phyloP scores from a whole-genome alignment of 2,113 vertebrate genomes.

The Tachuris rubrigastra region DNA sequence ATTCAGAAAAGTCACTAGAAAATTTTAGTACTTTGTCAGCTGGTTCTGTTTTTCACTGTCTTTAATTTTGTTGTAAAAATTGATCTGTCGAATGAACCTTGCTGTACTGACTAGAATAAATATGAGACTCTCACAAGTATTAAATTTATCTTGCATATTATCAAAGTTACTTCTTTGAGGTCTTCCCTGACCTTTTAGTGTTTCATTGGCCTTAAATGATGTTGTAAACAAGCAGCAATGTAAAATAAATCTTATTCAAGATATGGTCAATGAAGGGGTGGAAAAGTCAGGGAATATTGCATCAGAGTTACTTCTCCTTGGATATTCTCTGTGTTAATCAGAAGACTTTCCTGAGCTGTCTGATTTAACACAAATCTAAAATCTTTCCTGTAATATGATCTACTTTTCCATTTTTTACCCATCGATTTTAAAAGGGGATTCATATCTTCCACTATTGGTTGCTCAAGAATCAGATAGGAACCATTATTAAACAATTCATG shows the following conservation, averaged over 20 bases:
- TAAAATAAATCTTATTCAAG: neutral
- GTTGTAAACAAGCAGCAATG: neutral
- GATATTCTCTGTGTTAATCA: neutral
- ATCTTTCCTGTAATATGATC: neutral
- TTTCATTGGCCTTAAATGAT: neutral
- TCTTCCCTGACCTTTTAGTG: neutral
- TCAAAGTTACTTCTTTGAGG: neutral
- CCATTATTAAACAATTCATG: neutral
- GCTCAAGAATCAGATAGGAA: neutral
- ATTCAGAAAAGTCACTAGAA: neutral
- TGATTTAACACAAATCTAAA: neutral
- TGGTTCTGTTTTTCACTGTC: neutral
- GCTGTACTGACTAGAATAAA: neutral
- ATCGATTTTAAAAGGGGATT: neutral
- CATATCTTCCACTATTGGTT: neutral
- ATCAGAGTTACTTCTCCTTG: neutral
- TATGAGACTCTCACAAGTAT: neutral
- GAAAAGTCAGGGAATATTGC: neutral
- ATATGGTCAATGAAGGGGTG: neutral
- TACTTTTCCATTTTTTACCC: neutral
- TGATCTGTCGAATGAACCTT: neutral
- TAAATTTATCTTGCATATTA: neutral
- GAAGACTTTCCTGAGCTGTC: neutral
- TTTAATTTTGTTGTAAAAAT: neutral
- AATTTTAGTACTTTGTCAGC: neutral